Conservation (phyloP, 2,888 invertebrate species). For the Drosophila setosimentum region DNA sequence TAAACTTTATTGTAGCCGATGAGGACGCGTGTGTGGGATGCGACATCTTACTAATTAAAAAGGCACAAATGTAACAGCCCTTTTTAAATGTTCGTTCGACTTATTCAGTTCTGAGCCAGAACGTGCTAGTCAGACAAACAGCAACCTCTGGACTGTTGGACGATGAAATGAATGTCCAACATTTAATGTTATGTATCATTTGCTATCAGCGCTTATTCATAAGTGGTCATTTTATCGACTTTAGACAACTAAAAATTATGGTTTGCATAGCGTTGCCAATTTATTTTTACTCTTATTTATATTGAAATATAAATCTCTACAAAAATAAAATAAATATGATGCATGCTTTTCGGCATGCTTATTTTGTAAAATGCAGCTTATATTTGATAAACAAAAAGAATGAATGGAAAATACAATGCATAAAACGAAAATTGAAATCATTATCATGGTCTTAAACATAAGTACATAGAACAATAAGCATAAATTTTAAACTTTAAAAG, state of each 20-base stretch:
- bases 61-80: constrained; percentile 20
- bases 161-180: no score
- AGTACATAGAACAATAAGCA: constrained; percentile 13
- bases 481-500: constrained; percentile 54
- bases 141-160: no score
- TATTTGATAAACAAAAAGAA: constrained; percentile 20
- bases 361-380: neutral
- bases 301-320: no score
- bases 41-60: constrained; percentile 38
- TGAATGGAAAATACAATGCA: constrained; percentile 15
- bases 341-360: constrained; percentile 6
- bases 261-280: neutral
- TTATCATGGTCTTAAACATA: constrained; percentile 10
- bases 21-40: constrained; percentile 47
- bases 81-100: constrained; percentile 27
- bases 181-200: no score
- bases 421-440: constrained; percentile 6
- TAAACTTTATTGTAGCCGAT: constrained; percentile 22
- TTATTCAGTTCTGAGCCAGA: constrained; percentile 14
- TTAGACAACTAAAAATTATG: neutral
- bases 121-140: no score
- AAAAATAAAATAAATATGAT: neutral
- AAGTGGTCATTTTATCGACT: constrained; percentile 55
- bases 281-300: constrained; percentile 8
- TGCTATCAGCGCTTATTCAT: no score